phyloP scores from a whole-genome alignment of 2,888 invertebrate species.

The Phlogophora meticulosa region DNA sequence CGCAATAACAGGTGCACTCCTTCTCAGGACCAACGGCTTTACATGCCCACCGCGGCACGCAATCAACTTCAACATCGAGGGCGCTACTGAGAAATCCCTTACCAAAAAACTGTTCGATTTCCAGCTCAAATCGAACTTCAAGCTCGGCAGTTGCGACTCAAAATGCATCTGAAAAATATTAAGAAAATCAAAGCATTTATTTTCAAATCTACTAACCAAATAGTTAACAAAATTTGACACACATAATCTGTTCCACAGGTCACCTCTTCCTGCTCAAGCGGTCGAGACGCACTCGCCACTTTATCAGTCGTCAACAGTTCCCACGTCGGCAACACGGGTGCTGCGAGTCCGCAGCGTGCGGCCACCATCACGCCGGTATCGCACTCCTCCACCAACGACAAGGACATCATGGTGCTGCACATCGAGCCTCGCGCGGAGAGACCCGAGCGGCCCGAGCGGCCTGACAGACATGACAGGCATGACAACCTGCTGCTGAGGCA shows the following conservation, averaged over 20 bases:
- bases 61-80: no score
- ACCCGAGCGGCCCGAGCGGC: constrained; percentile 90
- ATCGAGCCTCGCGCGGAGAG: constrained; percentile 88
- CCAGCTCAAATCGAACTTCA: no score
- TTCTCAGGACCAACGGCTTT: no score
- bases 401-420: constrained; percentile 92
- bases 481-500: constrained; percentile 37
- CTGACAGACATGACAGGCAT: constrained; percentile 60
- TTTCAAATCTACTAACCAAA: neutral
- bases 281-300: constrained; percentile 92
- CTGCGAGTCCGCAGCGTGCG: constrained; percentile 82
- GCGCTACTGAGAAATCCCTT: no score
- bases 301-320: constrained; percentile 92
- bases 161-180: neutral
- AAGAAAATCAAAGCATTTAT: no score
- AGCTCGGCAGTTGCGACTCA: neutral
- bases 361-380: constrained; percentile 92
- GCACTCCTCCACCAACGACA: constrained; percentile 89
- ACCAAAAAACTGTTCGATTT: no score
- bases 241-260: constrained; percentile 67
- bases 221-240: neutral
- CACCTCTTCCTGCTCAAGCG: constrained; percentile 71
- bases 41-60: no score
- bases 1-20: no score
- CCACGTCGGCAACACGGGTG: constrained; percentile 77